A percentile compares a stretch with the other conserved stretches of the same genome.
phyloP scores from a whole-genome alignment of 2,888 invertebrate species.

The Pheosia tremula region DNA sequence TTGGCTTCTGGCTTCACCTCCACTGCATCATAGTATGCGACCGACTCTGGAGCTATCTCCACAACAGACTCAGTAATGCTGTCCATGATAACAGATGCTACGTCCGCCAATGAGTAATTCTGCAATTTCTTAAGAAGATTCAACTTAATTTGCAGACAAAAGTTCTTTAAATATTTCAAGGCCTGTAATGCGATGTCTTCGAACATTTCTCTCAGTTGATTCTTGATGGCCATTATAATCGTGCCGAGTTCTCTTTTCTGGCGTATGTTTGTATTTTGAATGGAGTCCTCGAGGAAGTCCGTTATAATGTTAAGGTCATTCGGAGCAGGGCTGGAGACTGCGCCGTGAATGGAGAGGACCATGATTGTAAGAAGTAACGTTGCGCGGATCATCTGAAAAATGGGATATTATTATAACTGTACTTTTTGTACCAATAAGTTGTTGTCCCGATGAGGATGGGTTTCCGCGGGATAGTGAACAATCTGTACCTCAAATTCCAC shows the following conservation, averaged over 20 bases:
- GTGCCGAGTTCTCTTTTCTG: conserved; percentile 39
- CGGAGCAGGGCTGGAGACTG: conserved; percentile 2
- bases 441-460: too few species aligned
- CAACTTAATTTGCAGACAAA: conserved; percentile 50
- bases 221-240: conserved; percentile 47
- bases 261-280: conserved; percentile 16
- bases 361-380: background rate
- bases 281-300: conserved; percentile 17
- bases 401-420: background rate
- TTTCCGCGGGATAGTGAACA: too few species aligned
- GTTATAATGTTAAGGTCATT: conserved; percentile 1
- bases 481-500: too few species aligned
- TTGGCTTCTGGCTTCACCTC: conserved; percentile 1
- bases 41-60: conserved; percentile 32
- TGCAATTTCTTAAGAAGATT: conserved; percentile 54
- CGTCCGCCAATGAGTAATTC: conserved; percentile 52
- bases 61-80: conserved; percentile 50
- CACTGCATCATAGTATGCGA: conserved; percentile 20
- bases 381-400: conserved; percentile 5
- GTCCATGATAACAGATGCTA: conserved; percentile 51
- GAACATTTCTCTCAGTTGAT: conserved; percentile 53
- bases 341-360: conserved; percentile 8
- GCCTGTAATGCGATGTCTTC: conserved; percentile 47
- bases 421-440: too few species aligned
- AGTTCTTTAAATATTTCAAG: conserved; percentile 39